Base-by-base conservation (phyloP, 2,113 vertebrate genomes). In the Anas platyrhynchos region DNA sequence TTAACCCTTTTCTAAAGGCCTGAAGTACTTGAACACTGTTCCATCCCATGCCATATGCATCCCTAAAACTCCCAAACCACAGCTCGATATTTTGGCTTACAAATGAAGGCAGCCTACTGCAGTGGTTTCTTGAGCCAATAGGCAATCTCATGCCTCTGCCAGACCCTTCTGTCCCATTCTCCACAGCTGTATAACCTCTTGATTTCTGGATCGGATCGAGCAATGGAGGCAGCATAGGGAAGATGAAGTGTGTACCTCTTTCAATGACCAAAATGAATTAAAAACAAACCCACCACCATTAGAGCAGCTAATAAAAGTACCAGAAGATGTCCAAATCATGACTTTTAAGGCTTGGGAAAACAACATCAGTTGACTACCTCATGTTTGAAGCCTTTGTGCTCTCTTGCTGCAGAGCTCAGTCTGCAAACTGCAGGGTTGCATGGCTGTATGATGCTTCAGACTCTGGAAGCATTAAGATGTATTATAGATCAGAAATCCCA, bases 131-230 rank as follows among this genome's bases (percentile, higher is more conserved):
- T 58, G 65, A 75, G 41, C 7, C 61, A 78, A 2, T 9, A 36
- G 26, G 23, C 50, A n/a, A 9, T 15, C 29, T 54, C 6, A 36
- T 72, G 26, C n/a, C 26, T 58, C 46, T 52, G 13, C 7, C 29
- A 11, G 69, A 32, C 29, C 13, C 15, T 16, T 9, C 41, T 46
- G 9, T 44, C 20, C 34, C 22, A 3, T 27, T 43, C 11, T 8
- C n/a, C 29, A 3, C 16, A 25, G 15, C 1, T 26, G 13, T 5
- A 9, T 0, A 5, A 2, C n/a, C n/a, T 75, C 18, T 56, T 68
- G 21, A 5, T 81, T 74, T 56, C n/a, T 22, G 11, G 13, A 72
- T 32, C 6, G 15, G 25, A n/a, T 63, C 32, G 46, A 71, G 62
- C 25, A 15, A 34, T 3, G 32, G 4, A 6, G n/a, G 11, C 7